Conservation (phyloP, 2,113 vertebrate species). For the Motacilla tschutschensis region DNA sequence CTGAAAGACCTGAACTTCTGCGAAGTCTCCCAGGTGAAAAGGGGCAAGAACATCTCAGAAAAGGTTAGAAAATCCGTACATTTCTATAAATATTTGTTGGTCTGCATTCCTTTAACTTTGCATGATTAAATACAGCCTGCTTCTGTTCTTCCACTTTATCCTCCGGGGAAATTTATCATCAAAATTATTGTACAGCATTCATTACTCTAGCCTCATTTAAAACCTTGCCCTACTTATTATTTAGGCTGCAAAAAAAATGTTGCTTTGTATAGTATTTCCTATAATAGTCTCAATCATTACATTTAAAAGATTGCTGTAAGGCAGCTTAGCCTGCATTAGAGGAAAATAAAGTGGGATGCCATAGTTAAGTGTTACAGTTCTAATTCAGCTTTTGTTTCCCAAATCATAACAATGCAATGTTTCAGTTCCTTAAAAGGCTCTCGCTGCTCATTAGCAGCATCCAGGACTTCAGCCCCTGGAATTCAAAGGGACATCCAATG, state of each 20-base stretch:
- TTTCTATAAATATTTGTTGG: conserved; percentile 49
- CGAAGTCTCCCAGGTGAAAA: conserved; percentile 13
- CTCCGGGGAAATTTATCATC: conserved; percentile 62
- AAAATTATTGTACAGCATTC: conserved; percentile 63
- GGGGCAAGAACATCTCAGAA: neutral
- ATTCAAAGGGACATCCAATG: neutral
- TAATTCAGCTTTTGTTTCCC: conserved; percentile 45
- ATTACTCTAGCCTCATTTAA: conserved; percentile 65
- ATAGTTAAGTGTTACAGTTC: conserved; percentile 15
- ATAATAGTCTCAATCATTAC: conserved; percentile 62
- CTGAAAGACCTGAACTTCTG: neutral
- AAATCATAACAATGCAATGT: neutral
- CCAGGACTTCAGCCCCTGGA: neutral
- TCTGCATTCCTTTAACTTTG: conserved; percentile 43
- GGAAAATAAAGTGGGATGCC: conserved; percentile 30
- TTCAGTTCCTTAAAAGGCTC: conserved; percentile 3
- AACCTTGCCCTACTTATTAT: conserved; percentile 69
- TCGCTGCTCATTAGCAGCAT: neutral
- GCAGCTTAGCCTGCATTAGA: conserved; percentile 52
- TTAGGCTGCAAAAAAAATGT: conserved; percentile 43
- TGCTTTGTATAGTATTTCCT: conserved; percentile 59
- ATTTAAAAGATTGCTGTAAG: conserved; percentile 60
- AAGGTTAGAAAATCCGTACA: neutral
- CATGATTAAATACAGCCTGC: conserved; percentile 60
- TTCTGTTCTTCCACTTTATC: conserved; percentile 59